Evolutionary conservation across 2,797 vertebrate species (phyloP), one percentile per base, ranked within the genome.

Genomic region (Botia kubotai): DNA sequence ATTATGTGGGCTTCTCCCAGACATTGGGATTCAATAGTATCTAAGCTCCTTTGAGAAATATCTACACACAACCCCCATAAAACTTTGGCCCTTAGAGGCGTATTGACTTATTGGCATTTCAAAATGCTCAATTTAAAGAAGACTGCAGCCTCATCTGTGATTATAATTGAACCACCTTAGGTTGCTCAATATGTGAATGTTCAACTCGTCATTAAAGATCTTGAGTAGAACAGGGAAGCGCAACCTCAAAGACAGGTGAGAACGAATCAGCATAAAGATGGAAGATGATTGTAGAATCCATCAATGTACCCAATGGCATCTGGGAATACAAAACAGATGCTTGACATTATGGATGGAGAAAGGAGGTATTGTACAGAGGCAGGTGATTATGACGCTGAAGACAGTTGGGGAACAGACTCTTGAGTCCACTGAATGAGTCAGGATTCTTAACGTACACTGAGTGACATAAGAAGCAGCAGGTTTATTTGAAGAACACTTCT

Each of bases 71-170:
- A 66, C 55, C 23, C 13, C 29, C 55, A 70, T 48, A 52, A 17
- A 73, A 48, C 63, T 67, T 5, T 57, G 75, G 68, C 26, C 68
- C 68, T 65, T 17, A 4, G 23, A 74, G 48, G 23, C 7, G 74
- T 60, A 80, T 81, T 43, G 69, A 66, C 62, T 67, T 81, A 84
- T 81, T 83, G 74, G 62, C 67, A 14, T 75, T 73, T 79, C 16
- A 79, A 66, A 82, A 79, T 65, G 72, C 72, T 80, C 62, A 70
- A 74, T 75, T 75, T 78, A 78, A 81, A 70, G 50, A 81, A 70
- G 50, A 78, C 36, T 13, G 21, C 46, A 8, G 52, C 48, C 55
- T 79, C 33, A 60, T 58, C 67, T 76, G 26, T 82, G 76, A 73
- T 82, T 82, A 80, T 77, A 70, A 80, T 73, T 74, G 62, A 69